Base-by-base conservation (phyloP, 1,140 invertebrate genomes). In the Danaus melanippus region DNA sequence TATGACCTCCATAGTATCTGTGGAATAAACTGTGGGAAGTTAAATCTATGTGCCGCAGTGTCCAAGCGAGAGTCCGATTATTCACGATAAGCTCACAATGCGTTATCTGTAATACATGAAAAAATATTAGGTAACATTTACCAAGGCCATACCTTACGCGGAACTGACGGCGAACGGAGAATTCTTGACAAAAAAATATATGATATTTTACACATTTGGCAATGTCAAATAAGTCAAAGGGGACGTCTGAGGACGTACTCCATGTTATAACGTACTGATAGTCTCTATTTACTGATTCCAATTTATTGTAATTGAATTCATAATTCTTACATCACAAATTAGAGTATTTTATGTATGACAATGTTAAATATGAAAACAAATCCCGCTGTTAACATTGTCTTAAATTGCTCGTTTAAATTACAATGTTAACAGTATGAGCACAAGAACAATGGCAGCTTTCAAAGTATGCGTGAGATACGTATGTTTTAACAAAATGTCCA, bases 151-250 rank as follows among this genome's bases (percentile, higher is more conserved):
- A 51, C 48, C 50, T 65, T 75, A 79, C 71, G 68, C 75, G 76
- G 74, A 82, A 79, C 71, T 80, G 64, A 67, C 64, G 64, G 58
- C 65, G 64, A 69, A 68, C 64, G 60, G 64, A 59, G 65, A 71
- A 2, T 32, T 7, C 53, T 65, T 63, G n/a, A 48, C 61, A 64
- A 69, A 68, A 61, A 64, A 62, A 50, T 62, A 50, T 21, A 51
- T 43, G n/a, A 12, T 10, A 12, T 32, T 32, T 9, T 48, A 10
- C 9, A 10, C 10, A 50, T 68, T 70, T 45, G 58, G 62, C 76
- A 82, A 82, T 80, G 76, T 82, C 74, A 77, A 78, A 78, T 73
- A 71, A 73, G 71, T 80, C 70, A 81, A 50, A 69, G 60, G 56
- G 78, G 78, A 76, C 79, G 61, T 67, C 68, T 64, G 62, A 79